Conservation (phyloP, 2,113 vertebrate species). For the Oryctolagus cuniculus region mOryCun1.1 NC_091435.1:97374001-97374500, state of each 20-base stretch:
- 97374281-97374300: not conserved
- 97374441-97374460: no score
- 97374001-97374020: not conserved
- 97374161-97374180: not conserved
- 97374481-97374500: no score
- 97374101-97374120: not conserved
- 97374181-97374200: not conserved
- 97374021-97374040: not conserved
- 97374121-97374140: slow-evolving; percentile 3
- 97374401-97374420: no score
- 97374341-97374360: no score
- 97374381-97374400: no score
- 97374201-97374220: not conserved
- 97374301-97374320: not conserved
- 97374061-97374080: not conserved
- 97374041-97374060: not conserved
- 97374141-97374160: not conserved
- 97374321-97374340: no score
- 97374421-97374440: no score
- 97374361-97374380: no score
- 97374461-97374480: no score
- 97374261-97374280: not conserved
- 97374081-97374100: not conserved
- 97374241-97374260: not conserved
- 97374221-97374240: not conserved